phyloP scores from a whole-genome alignment of 2,888 invertebrate species.

The Drosophila anomelani region DNA sequence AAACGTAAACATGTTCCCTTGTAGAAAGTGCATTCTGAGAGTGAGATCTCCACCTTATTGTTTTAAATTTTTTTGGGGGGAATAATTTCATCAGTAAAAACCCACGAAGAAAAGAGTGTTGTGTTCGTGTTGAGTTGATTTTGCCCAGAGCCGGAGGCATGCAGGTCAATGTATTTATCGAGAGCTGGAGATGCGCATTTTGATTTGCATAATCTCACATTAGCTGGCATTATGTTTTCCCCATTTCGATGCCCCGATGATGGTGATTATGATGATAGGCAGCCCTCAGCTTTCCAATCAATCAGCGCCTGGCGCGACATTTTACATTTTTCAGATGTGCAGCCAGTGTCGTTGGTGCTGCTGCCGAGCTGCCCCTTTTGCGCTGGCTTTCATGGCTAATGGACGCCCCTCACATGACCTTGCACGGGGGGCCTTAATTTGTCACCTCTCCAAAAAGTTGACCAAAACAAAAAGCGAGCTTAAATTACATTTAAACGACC shows the following conservation, averaged over 20 bases:
- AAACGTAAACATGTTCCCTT: slow-evolving; percentile 16
- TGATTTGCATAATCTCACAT: slow-evolving; percentile 67
- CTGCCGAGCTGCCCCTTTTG: slow-evolving; percentile 3
- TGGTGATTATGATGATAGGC: slow-evolving; percentile 29
- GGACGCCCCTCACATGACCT: slow-evolving; percentile 79
- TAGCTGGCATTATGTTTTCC: slow-evolving; percentile 66
- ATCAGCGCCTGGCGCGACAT: slow-evolving; percentile 45
- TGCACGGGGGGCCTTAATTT: slow-evolving; percentile 68
- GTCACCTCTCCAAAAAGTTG: slow-evolving; percentile 66
- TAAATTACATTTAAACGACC: slow-evolving; percentile 78
- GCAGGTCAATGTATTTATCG: slow-evolving; percentile 73
- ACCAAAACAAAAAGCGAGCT: slow-evolving; percentile 54
- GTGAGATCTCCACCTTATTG: slow-evolving; percentile 14
- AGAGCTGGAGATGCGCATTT: slow-evolving; percentile 41
- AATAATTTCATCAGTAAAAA: slow-evolving; percentile 41
- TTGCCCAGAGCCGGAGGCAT: slow-evolving; percentile 33
- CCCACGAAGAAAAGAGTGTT: slow-evolving; percentile 10
- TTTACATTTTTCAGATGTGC: slow-evolving; percentile 27
- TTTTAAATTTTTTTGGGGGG: slow-evolving; percentile 6
- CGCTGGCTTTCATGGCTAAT: slow-evolving; percentile 71
- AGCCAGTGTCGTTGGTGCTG: slow-evolving; percentile 34
- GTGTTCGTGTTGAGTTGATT: slow-evolving; percentile 28
- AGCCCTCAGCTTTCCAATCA: slow-evolving; percentile 66
- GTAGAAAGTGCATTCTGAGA: slow-evolving; percentile 48
- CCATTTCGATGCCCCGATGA: slow-evolving; percentile 48